Conservation (phyloP, 2,888 invertebrate species). For the Gonocerus acuteangulatus region DNA sequence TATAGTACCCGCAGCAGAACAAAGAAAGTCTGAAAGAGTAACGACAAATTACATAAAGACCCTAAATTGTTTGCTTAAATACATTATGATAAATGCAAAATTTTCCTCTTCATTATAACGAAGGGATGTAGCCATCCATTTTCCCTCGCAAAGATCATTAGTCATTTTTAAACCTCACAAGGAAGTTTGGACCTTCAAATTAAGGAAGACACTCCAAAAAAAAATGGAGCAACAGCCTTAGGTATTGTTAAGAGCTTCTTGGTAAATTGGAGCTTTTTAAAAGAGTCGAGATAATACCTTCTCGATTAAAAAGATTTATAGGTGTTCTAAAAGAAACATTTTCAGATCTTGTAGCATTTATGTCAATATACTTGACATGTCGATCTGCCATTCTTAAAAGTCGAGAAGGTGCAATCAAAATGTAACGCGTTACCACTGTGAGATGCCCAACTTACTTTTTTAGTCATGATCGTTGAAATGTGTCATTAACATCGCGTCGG, state of each 20-base stretch:
- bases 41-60: not conserved
- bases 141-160: not conserved
- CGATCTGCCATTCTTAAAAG: too few relatives aligned
- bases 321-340: not conserved
- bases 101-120: not conserved
- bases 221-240: not conserved
- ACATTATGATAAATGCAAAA: not conserved
- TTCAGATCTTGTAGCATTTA: too few relatives aligned
- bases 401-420: too few relatives aligned
- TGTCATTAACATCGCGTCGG: too few relatives aligned
- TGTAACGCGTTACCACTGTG: too few relatives aligned
- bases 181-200: not conserved
- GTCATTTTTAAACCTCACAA: not conserved
- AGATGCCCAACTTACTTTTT: too few relatives aligned
- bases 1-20: too few relatives aligned
- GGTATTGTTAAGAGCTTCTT: not conserved
- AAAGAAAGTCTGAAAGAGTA: not conserved
- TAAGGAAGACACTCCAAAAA: not conserved
- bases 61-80: not conserved
- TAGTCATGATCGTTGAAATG: too few relatives aligned
- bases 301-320: not conserved
- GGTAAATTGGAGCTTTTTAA: not conserved
- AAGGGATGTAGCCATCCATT: not conserved
- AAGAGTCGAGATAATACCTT: not conserved
- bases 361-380: too few relatives aligned